A percentile compares a stretch with the other conserved stretches of the same genome.
Conservation (phyloP, 2,888 invertebrate genomes). For the Nephrotoma guestfalica region DNA sequence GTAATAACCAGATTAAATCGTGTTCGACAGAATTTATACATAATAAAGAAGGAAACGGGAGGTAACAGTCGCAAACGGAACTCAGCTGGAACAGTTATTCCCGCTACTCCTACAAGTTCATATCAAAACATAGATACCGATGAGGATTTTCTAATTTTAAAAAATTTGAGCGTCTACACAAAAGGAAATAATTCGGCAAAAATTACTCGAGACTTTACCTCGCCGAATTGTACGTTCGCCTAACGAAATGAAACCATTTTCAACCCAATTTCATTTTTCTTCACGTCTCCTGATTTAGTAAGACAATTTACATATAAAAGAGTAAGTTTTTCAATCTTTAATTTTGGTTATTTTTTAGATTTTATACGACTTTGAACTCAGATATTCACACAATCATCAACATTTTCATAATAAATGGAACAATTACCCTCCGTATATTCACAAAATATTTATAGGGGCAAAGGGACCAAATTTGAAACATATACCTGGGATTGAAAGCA, state of each 20-base stretch:
- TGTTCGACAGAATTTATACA: no score
- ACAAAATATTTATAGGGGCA: no score
- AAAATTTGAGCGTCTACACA: neutral
- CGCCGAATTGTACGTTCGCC: neutral
- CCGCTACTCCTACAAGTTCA: neutral
- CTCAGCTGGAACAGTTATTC: neutral
- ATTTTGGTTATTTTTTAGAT: no score
- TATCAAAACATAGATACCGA: no score
- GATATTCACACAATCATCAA: neutral
- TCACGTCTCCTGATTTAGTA: neutral
- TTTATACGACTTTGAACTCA: neutral
- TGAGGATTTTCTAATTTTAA: neutral
- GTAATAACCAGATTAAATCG: no score
- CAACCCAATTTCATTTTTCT: no score
- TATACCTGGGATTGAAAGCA: no score
- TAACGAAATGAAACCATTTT: neutral
- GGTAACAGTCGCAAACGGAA: no score
- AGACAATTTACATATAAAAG: no score
- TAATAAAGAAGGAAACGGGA: neutral
- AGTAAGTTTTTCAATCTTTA: no score
- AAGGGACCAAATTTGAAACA: no score
- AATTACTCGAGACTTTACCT: neutral
- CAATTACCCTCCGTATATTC: no score
- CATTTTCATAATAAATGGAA: neutral
- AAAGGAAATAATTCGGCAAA: neutral